Evolutionary conservation across 2,888 invertebrate species (phyloP), one percentile per base, ranked within the genome.

Genomic region (Meiosimyza platycephala): DNA sequence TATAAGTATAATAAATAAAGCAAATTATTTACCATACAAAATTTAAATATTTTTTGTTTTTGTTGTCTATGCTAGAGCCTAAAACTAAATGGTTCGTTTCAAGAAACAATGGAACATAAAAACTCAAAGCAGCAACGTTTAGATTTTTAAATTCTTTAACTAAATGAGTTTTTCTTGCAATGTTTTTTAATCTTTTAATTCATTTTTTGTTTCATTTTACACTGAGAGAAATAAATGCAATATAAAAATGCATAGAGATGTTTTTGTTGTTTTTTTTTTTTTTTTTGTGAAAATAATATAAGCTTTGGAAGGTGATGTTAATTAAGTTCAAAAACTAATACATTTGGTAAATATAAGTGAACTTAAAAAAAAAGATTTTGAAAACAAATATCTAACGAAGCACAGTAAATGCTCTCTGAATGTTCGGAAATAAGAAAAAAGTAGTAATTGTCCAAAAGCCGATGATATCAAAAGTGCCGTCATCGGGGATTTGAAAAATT

Each of bases 191-290:
- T 3, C 47, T 47, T 40, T 47, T 40, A 6, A n/a, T 62, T 16
- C 18, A 62, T 16, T 33, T 40, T 40, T 62, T 62, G 22, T 16
- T 47, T 55, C 65, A 74, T 71, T 68, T 75, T 76, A 76, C 76
- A 74, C 74, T 72, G 76, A 76, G 72, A 76, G 74, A 63, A 62
- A 65, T 72, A 48, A 55, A 68, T 73, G 65, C 60, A 51, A 66
- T 51, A 59, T 51, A 59, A 50, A 66, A 64, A 54, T 52, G 18
- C 67, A 28, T 48, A 57, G 55, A 52, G 18, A 64, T 12, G 47
- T 69, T 69, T 72, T n/a, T n/a, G n/a, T n/a, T n/a, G n/a, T n/a
- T n/a, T n/a, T n/a, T n/a, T n/a, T n/a, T n/a, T 7, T 64, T 63
- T 28, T 55, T 63, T 55, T 16, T 52, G n/a, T 71, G 57, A 57